A percentile compares a stretch with the other conserved stretches of the same genome.
phyloP scores from a whole-genome alignment of 2,888 invertebrate genomes.

The Ptychoptera albimana region DNA sequence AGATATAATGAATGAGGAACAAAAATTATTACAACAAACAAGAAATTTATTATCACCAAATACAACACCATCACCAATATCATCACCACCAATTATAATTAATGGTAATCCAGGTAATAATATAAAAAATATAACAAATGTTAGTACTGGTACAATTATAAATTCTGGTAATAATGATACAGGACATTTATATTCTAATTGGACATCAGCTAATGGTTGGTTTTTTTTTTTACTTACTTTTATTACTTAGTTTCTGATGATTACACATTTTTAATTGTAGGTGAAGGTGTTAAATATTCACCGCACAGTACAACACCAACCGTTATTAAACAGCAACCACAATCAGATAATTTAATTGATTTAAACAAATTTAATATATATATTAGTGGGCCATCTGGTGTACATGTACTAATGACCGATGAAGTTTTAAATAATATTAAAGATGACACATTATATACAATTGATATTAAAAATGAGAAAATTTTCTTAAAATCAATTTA shows the following conservation, averaged over 20 bases:
- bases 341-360: conserved; percentile 34
- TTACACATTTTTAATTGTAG: no score
- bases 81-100: conserved; percentile 19
- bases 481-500: conserved; percentile 33
- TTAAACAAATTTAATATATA: conserved; percentile 42
- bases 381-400: conserved; percentile 68
- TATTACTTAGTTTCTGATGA: no score
- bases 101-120: conserved; percentile 10
- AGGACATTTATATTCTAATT: no score
- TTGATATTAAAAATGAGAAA: conserved; percentile 36
- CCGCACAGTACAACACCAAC: no score
- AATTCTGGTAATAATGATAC: conserved; percentile 5
- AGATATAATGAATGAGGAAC: conserved; percentile 20
- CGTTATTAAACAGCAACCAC: conserved; percentile 13
- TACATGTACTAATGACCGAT: conserved; percentile 69
- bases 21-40: conserved; percentile 9
- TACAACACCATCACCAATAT: conserved; percentile 17
- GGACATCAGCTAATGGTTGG: no score
- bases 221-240: no score
- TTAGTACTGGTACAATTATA: conserved; percentile 10
- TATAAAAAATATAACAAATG: no score
- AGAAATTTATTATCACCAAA: background rate
- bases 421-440: conserved; percentile 71
- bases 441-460: conserved; percentile 55
- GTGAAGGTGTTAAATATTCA: no score